Evolutionary conservation across 2,113 vertebrate genomes (phyloP).

Genomic region (Narcine bancroftii): DNA sequence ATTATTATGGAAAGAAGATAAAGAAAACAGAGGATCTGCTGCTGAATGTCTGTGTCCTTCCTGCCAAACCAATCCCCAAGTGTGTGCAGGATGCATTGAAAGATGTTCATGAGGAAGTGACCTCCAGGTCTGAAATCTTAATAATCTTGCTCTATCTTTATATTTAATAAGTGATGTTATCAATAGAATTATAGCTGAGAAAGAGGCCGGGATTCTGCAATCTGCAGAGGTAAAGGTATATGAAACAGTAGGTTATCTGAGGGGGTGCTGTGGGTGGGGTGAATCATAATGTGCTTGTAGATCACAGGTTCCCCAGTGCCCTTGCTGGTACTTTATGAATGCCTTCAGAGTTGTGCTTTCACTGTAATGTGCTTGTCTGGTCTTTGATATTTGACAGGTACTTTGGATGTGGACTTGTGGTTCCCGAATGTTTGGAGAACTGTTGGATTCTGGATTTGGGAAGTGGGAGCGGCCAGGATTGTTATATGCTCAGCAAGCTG

Average conservation of each 20-base stretch:
- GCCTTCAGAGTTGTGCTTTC: neutral
- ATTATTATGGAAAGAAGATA: constrained; percentile 69
- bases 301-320: no score
- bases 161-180: no score
- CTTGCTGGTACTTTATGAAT: no score
- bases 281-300: no score
- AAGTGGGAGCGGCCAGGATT: constrained; percentile 74
- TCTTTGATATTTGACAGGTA: constrained; percentile 56
- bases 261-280: no score
- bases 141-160: neutral
- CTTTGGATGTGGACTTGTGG: constrained; percentile 77
- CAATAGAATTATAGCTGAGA: neutral
- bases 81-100: constrained; percentile 57
- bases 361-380: neutral
- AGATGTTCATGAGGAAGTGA: constrained; percentile 65
- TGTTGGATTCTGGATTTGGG: constrained; percentile 75
- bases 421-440: constrained; percentile 66
- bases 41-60: constrained; percentile 61
- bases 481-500: constrained; percentile 73
- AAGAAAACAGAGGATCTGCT: constrained; percentile 62
- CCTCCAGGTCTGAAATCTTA: constrained; percentile 52
- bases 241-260: no score
- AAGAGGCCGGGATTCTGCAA: no score
- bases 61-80: constrained; percentile 44
- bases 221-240: no score